Conservation (phyloP, 2,888 invertebrate genomes). For the Nesidiocoris tenuis region DNA sequence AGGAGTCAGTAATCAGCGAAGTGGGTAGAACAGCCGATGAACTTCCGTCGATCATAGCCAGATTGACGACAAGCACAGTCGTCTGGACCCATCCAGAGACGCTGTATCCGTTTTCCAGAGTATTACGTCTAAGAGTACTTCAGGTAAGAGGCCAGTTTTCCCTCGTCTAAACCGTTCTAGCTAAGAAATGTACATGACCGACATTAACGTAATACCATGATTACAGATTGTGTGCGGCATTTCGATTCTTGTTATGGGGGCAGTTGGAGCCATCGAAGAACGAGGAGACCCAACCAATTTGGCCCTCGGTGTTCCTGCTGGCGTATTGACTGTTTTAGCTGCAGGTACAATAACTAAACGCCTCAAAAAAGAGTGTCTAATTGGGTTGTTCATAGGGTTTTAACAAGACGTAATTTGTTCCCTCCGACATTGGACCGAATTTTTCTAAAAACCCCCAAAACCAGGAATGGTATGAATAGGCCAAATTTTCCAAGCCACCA, state of each 20-base stretch:
- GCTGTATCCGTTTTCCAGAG: conserved; percentile 55
- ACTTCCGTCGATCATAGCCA: conserved; percentile 49
- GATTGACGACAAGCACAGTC: conserved; percentile 46
- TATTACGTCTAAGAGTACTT: conserved; percentile 52
- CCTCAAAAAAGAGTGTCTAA: no score
- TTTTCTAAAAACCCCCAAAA: no score
- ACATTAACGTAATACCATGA: no score
- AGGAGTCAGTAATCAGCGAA: conserved; percentile 49
- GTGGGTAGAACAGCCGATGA: conserved; percentile 49
- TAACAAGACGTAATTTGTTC: no score
- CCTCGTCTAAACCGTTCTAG: no score
- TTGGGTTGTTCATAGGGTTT: no score
- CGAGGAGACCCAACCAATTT: conserved; percentile 57
- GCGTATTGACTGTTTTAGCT: conserved; percentile 60
- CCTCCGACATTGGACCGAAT: no score
- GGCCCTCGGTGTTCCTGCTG: conserved; percentile 61
- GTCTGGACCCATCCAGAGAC: conserved; percentile 45
- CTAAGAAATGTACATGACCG: no score
- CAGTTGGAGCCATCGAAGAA: conserved; percentile 62
- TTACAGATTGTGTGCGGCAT: conserved; percentile 63
- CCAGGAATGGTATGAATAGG: no score
- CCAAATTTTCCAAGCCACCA: no score
- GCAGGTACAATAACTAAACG: no score
- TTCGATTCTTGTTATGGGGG: conserved; percentile 61
- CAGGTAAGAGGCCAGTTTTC: no score